A percentile compares a stretch with the other conserved stretches of the same genome.
phyloP scores from a whole-genome alignment of 2,888 invertebrate species.

The Drosophila anomelani region DNA sequence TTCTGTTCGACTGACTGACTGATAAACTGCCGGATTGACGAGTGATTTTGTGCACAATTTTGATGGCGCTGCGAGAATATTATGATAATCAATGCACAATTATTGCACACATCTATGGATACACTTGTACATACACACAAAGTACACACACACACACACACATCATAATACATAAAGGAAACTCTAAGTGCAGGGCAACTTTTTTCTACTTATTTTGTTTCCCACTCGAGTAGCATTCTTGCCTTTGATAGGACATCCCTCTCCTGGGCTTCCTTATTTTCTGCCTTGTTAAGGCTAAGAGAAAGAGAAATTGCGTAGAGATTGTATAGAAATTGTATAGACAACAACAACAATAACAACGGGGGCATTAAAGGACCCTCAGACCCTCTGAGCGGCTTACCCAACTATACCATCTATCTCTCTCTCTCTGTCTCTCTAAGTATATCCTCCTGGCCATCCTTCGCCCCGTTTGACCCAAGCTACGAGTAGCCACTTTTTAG shows the following conservation, averaged over 20 bases:
- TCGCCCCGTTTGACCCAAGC: conserved; percentile 25
- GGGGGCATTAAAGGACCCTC: conserved; percentile 31
- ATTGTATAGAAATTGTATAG: conserved; percentile 31
- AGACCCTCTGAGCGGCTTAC: conserved; percentile 26
- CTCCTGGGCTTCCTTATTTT: conserved; percentile 9
- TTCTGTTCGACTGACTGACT: conserved; percentile 13
- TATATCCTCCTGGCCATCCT: conserved; percentile 8
- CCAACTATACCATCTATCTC: conserved; percentile 15
- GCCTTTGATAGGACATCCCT: conserved; percentile 18
- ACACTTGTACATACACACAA: conserved; percentile 4
- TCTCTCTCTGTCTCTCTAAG: not conserved
- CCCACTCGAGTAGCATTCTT: conserved; percentile 18
- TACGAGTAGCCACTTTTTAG: conserved; percentile 36
- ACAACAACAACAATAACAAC: conserved; percentile 13
- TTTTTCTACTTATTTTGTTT: conserved; percentile 2
- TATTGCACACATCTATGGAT: conserved; percentile 47
- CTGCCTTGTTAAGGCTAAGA: conserved; percentile 31
- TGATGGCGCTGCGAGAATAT: conserved; percentile 52
- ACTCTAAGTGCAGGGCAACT: conserved; percentile 25
- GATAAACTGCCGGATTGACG: conserved; percentile 31
- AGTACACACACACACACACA: conserved; percentile 4
- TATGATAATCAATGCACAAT: conserved; percentile 76
- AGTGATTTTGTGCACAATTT: conserved; percentile 61
- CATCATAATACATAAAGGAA: conserved; percentile 9
- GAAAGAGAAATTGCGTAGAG: conserved; percentile 10